These are phyloP conservation scores for Capitulum mitella DNA, from an alignment of 2,888 invertebrate species.

Conservation along the genomic window DNA sequence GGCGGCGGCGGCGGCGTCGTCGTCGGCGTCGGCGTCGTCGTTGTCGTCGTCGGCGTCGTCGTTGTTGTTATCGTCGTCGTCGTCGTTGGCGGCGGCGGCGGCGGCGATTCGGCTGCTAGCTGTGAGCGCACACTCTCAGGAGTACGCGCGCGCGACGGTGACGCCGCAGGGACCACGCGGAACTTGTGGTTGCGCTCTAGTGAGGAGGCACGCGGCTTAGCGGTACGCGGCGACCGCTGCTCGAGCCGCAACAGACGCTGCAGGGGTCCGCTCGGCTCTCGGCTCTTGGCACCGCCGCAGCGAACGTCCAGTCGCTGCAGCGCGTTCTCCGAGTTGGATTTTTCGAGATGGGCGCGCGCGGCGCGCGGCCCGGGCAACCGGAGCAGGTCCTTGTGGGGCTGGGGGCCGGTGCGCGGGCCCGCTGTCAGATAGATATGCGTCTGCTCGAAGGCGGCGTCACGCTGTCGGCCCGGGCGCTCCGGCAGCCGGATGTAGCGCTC, in stretches of 20 bases:
- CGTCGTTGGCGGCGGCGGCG: conserved; percentile 31
- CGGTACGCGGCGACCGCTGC: conserved; percentile 32
- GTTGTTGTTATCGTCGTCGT: too few relatives aligned
- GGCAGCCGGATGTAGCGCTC: conserved; percentile 12
- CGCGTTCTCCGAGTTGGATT: conserved; percentile 36
- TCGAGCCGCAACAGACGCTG: conserved; percentile 32
- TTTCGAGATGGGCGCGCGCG: conserved; percentile 15
- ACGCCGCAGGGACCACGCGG: conserved; percentile 34
- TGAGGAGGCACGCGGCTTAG: conserved; percentile 34
- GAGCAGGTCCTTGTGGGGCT: conserved; percentile 31
- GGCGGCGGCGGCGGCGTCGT: too few relatives aligned
- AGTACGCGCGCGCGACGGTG: conserved; percentile 25
- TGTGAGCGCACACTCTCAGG: conserved; percentile 27
- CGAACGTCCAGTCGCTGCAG: conserved; percentile 35
- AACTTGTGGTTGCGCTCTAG: conserved; percentile 39
- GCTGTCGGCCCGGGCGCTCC: neutral
- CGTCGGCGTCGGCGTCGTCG: too few relatives aligned
- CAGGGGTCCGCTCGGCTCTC: conserved; percentile 33
- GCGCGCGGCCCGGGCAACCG: conserved; percentile 29
- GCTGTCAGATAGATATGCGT: conserved; percentile 35
- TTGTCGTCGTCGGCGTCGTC: too few relatives aligned
- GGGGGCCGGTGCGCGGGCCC: too few relatives aligned
- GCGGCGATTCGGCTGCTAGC: too few relatives aligned
- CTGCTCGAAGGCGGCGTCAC: conserved; percentile 29
- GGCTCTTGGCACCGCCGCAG: conserved; percentile 27